Evolutionary conservation across 1,140 invertebrate genomes (phyloP), one percentile per base, ranked within the genome.

Genomic region (Eubasilissa regina): DNA sequence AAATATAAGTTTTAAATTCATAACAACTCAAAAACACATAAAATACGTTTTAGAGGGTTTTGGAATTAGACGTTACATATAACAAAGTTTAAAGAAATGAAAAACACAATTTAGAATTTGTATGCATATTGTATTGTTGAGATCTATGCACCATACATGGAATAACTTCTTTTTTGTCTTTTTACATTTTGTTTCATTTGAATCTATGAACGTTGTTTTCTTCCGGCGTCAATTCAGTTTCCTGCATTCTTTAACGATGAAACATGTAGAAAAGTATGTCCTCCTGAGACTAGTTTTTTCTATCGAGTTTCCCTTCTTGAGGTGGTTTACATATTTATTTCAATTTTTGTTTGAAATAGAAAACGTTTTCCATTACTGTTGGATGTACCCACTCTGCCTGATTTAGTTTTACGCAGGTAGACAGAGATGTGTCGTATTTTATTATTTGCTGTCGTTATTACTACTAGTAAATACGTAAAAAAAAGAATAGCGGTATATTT

Each of bases 261-360:
- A 9, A 58, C 17, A 58, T 15, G 7, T 10, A 4, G 53, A 17
- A 56, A 9, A n/a, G n/a, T 35, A 35, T 35, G 25, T 35, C 25
- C 17, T 58, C 55, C 55, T 21, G n/a, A 58, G 15, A 58, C 55
- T 58, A 58, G 13, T 58, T n/a, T 58, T 58, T 58, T 58, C 17
- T 58, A 8, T 15, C 15, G 4, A 58, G 55, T 58, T 58, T 58
- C 55, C 15, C 55, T 58, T 56, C 53, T 19, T 56, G 19, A 56
- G 53, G 53, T 56, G 53, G 53, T 56, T 58, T 58, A 58, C 55
- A 17, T 13, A 15, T 58, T 15, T 15, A 58, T 21, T 58, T 58
- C 21, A 17, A 58, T 6, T 58, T 21, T 58, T 58, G 55, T 58
- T 58, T 58, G 55, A 19, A 58, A 58, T 21, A 58, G 55, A 58